Evolutionary conservation across 2,113 vertebrate genomes (phyloP).

Genomic region (Opisthocomus hoazin): DNA sequence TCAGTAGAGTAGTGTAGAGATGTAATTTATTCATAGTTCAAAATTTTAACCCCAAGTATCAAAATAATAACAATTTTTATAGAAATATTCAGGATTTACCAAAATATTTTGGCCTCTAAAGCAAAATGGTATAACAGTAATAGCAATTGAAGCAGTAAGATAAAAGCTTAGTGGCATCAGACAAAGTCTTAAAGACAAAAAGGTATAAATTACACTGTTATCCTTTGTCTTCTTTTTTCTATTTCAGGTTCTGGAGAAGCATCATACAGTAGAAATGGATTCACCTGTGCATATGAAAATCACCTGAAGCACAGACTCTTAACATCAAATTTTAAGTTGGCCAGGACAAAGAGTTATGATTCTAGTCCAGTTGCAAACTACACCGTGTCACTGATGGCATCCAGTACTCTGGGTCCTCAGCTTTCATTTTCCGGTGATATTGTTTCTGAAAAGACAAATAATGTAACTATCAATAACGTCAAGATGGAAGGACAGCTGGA

Average conservation of each 20-base stretch:
- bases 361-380: constrained; percentile 55
- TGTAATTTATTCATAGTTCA: background rate
- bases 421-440: constrained; percentile 68
- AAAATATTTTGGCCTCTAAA: background rate
- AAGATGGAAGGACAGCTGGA: constrained; percentile 71
- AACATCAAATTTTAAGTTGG: constrained; percentile 75
- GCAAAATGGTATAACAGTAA: background rate
- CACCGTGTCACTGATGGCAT: constrained; percentile 69
- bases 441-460: constrained; percentile 62
- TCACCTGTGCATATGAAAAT: constrained; percentile 71
- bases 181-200: background rate
- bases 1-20: background rate
- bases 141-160: background rate
- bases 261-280: constrained; percentile 67
- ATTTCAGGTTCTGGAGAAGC: constrained; percentile 80
- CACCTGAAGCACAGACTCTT: constrained; percentile 81
- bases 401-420: constrained; percentile 79
- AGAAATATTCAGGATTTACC: background rate
- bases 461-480: constrained; percentile 67
- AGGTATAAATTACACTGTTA: background rate
- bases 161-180: background rate
- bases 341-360: constrained; percentile 59
- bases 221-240: background rate
- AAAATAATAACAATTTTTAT: background rate
- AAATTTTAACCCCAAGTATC: background rate